phyloP scores from a whole-genome alignment of 1,140 invertebrate genomes.

The Pantala flavescens region DNA sequence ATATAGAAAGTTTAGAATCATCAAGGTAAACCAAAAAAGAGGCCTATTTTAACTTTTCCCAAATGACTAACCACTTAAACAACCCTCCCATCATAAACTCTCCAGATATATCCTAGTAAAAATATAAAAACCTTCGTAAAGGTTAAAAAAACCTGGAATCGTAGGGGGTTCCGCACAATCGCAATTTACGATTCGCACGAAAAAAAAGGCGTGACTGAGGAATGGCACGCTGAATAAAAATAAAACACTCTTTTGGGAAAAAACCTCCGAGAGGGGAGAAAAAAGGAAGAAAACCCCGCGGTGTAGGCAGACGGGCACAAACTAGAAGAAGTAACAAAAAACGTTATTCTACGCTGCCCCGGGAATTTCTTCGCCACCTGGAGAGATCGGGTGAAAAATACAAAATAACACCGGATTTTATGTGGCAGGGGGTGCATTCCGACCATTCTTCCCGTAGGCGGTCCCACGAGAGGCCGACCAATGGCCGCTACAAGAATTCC shows the following conservation, averaged over 20 bases:
- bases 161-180: too few species aligned
- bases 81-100: too few species aligned
- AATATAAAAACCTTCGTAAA: too few species aligned
- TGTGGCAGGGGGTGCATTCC: not conserved
- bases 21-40: too few species aligned
- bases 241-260: not conserved
- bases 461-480: not conserved
- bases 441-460: not conserved
- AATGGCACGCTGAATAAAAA: not conserved
- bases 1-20: too few species aligned
- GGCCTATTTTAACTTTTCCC: too few species aligned
- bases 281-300: not conserved
- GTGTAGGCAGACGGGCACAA: not conserved
- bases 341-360: not conserved
- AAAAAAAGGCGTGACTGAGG: not conserved
- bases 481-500: too few species aligned
- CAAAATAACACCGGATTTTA: not conserved
- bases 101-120: too few species aligned
- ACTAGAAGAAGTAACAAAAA: not conserved
- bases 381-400: not conserved
- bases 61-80: too few species aligned
- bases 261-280: not conserved
- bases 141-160: too few species aligned
- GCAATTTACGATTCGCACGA: too few species aligned
- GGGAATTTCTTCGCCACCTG: not conserved